Evolutionary conservation across 92 coral and sea anemone species (phyloP).

Genomic region (Actinostola sp.): DNA sequence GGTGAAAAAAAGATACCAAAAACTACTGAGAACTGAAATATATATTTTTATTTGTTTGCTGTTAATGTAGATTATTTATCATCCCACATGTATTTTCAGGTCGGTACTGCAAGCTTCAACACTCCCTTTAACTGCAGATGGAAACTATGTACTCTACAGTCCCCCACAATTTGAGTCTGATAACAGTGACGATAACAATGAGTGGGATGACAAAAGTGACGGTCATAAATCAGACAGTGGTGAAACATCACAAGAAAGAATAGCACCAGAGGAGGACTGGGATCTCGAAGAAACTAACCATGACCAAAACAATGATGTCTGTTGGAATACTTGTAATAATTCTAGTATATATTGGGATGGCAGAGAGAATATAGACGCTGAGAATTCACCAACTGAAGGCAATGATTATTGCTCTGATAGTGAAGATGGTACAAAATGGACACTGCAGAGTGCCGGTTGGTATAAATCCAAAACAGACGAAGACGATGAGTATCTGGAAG

Average conservation of each 20-base stretch:
- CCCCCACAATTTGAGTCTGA: conserved; percentile 70
- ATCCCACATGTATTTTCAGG: conserved; percentile 23
- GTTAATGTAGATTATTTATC: no score
- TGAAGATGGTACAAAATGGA: conserved; percentile 12
- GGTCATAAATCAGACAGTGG: neutral
- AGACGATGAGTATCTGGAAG: conserved; percentile 32
- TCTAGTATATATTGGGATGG: conserved; percentile 52
- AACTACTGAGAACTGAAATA: no score
- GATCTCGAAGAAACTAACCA: conserved; percentile 20
- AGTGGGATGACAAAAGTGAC: conserved; percentile 20
- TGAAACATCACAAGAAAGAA: conserved; percentile 15
- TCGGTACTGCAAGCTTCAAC: conserved; percentile 53
- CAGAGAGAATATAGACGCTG: neutral
- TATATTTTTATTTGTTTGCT: no score
- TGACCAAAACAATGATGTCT: conserved; percentile 22
- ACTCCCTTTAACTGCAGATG: conserved; percentile 54
- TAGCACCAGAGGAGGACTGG: conserved; percentile 32
- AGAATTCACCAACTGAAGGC: neutral
- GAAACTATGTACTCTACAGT: conserved; percentile 54
- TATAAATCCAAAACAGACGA: neutral
- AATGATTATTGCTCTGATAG: neutral
- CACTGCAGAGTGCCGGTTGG: neutral
- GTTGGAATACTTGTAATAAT: conserved; percentile 40
- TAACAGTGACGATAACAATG: conserved; percentile 43
- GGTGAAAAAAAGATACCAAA: no score